Base-by-base conservation (phyloP, 2,888 invertebrate species). In the Trichopoda pennipes region DNA sequence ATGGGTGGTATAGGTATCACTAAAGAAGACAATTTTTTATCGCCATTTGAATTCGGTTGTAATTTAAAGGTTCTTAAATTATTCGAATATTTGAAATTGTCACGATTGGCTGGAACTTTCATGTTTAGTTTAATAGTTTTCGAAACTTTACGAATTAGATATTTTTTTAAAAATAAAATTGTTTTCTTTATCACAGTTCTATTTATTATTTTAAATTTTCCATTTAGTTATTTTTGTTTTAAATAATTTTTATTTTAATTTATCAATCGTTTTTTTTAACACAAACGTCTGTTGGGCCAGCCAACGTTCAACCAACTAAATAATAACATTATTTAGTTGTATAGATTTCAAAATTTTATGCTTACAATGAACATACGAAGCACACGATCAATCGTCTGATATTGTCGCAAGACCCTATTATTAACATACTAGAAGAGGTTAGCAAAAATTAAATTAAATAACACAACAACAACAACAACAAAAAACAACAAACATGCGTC, bases 11-110 rank as follows among this genome's bases (percentile, higher is more conserved):
- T 74, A 21, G 79, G 69, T 60, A 64, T 42, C n/a, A 75, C 63
- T 56, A 79, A 49, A 4, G 81, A 49, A 3, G 81, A 68, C 19
- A 49, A 79, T 55, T 84, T 84, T 28, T 84, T 84, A 55, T 85
- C 85, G 35, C 74, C 51, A 38, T 47, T 76, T 47, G 55, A 21
- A 61, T 58, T 66, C 44, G 86, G 86, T 86, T 88, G 90, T 81
- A 89, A 86, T 87, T 89, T 90, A 64, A 89, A 87, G 84, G 88
- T 87, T 86, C 90, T 90, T 84, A 90, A 90, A 87, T 90, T 89
- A 77, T 88, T 85, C 53, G 90, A 89, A 87, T 86, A 89, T 83
- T 88, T 90, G 17, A 87, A 86, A 74, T 85, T 68, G 51, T 82
- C 87, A 82, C 87, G 87, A 75, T 86, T 83, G 72, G 87, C 85